These are phyloP conservation scores for Pseudomyrmex flavicornis DNA, from an alignment of 1,140 invertebrate genomes.

Conservation along the genomic window DNA sequence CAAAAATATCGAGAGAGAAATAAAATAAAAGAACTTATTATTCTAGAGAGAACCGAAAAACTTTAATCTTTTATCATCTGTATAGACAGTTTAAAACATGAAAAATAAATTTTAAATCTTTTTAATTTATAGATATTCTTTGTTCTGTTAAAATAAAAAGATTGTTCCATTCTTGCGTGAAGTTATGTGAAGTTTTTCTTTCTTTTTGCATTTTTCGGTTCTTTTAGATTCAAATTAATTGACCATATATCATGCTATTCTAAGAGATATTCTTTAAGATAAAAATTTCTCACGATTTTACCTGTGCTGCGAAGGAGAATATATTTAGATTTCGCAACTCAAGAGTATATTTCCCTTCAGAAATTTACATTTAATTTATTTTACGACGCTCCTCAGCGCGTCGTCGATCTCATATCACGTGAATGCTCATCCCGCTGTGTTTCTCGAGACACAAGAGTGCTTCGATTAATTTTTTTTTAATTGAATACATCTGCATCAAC, in stretches of 20 bases:
- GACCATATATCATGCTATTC: too few relatives aligned
- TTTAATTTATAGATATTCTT: background rate
- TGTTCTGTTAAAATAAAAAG: background rate
- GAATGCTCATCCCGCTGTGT: background rate
- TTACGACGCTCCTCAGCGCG: conserved; percentile 26
- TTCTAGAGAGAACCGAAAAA: background rate
- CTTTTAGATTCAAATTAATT: too few relatives aligned
- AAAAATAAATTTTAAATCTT: background rate
- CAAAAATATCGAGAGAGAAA: conserved; percentile 8
- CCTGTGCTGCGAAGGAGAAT: background rate
- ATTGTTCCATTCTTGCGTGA: background rate
- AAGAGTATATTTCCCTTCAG: background rate
- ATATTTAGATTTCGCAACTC: conserved; percentile 10
- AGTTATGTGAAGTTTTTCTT: too few relatives aligned
- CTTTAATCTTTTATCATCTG: too few relatives aligned
- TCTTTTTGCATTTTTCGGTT: too few relatives aligned
- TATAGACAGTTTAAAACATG: too few relatives aligned
- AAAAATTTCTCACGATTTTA: conserved; percentile 20
- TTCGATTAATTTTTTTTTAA: conserved; percentile 30
- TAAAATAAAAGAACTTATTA: background rate
- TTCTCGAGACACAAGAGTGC: background rate
- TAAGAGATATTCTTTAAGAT: conserved; percentile 10
- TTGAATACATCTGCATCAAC: too few relatives aligned
- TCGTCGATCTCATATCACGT: background rate
- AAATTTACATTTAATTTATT: conserved; percentile 41